phyloP scores from a whole-genome alignment of 2,888 invertebrate species.

The Aporophyla lueneburgensis region DNA sequence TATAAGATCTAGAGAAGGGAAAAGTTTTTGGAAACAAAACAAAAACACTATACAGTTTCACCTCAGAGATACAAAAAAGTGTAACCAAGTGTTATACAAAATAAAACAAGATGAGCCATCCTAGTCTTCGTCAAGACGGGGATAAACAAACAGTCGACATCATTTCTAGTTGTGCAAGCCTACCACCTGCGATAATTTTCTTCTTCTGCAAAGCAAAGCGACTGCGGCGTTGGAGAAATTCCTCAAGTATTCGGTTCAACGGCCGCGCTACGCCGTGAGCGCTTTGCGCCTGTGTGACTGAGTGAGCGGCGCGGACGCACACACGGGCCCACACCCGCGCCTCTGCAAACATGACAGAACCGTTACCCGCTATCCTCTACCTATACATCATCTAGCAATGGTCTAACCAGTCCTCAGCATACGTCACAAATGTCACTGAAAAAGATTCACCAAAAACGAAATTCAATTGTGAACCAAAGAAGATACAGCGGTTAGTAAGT shows the following conservation, averaged over 20 bases:
- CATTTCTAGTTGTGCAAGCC: conserved; percentile 62
- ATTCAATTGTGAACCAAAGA: not conserved
- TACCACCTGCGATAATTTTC: conserved; percentile 82
- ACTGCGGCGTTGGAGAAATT: conserved; percentile 88
- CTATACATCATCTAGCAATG: conserved; percentile 77
- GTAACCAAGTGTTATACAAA: not conserved
- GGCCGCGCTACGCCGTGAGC: conserved; percentile 86
- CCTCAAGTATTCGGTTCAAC: conserved; percentile 90
- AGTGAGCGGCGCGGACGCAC: conserved; percentile 83
- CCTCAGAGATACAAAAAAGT: not conserved
- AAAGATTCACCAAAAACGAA: conserved; percentile 9
- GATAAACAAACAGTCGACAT: conserved; percentile 33
- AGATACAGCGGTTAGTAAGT: not conserved
- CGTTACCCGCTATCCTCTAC: conserved; percentile 86
- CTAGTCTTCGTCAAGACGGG: not conserved
- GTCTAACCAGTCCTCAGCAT: conserved; percentile 62
- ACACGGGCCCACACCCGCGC: conserved; percentile 79
- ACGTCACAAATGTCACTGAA: conserved; percentile 33
- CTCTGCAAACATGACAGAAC: conserved; percentile 88
- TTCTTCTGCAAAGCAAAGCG: conserved; percentile 83
- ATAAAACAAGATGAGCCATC: conserved; percentile 1
- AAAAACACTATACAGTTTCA: not conserved
- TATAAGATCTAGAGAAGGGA: not conserved
- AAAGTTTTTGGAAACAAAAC: not conserved
- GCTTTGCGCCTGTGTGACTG: conserved; percentile 81